Percentiles rank a stretch among this genome's conserved stretches.
These are phyloP conservation scores for Lamellibrachia luymesi DNA, from an alignment of 1,140 invertebrate genomes.

Conservation along the genomic window DNA sequence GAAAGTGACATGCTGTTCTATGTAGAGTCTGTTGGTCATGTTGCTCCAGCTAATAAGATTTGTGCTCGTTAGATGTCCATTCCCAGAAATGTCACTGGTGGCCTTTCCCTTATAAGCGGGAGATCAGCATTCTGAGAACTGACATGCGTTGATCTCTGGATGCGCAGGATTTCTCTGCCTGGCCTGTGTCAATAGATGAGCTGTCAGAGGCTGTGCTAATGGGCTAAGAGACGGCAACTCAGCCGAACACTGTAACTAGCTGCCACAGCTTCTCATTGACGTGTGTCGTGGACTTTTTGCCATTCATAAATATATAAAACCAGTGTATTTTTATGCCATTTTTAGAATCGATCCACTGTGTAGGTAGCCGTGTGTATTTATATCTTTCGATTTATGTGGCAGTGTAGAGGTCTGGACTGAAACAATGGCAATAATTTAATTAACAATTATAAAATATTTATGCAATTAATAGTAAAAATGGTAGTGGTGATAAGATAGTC, in stretches of 20 bases:
- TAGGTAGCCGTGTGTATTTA: not conserved
- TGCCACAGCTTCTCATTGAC: not conserved
- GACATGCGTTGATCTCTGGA: not conserved
- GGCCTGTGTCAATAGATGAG: not conserved
- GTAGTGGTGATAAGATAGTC: not conserved
- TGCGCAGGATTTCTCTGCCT: not conserved
- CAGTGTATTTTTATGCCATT: not conserved
- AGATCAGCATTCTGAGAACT: not conserved
- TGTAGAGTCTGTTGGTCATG: not conserved
- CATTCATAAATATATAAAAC: conserved; percentile 2
- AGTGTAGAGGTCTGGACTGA: not conserved
- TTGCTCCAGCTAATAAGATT: not conserved
- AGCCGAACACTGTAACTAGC: not conserved
- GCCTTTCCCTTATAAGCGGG: not conserved
- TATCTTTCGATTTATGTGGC: not conserved
- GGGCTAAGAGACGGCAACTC: not conserved
- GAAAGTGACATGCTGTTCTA: not conserved
- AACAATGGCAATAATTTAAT: not conserved
- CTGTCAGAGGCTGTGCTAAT: not conserved
- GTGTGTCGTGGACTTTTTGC: not conserved
- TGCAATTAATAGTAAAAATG: not conserved
- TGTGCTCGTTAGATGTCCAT: not conserved
- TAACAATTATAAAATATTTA: not conserved
- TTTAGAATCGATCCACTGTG: not conserved
- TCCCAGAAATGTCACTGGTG: not conserved